Conservation (phyloP, 1,140 invertebrate species). For the Trichoplusia ni region DNA sequence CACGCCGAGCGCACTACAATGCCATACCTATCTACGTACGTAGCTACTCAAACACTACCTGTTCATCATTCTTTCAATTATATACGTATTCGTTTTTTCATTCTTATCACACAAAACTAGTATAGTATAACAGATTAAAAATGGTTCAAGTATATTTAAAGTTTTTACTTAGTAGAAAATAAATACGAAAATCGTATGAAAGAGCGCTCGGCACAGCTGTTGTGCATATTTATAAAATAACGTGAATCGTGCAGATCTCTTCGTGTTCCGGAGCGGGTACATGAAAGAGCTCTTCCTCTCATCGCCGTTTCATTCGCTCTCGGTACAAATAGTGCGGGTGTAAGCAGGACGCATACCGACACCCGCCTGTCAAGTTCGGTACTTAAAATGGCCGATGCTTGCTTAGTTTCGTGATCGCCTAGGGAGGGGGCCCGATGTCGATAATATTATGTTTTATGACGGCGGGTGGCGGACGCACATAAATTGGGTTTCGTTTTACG, state of each 20-base stretch:
- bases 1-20: slow-evolving; percentile 32
- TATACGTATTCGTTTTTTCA: too few species aligned
- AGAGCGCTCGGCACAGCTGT: slow-evolving; percentile 14
- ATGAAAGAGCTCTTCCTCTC: slow-evolving; percentile 70
- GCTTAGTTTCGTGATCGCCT: slow-evolving; percentile 79
- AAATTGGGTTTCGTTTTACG: slow-evolving; percentile 76
- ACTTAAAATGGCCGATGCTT: slow-evolving; percentile 78
- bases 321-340: slow-evolving; percentile 24
- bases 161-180: too few species aligned
- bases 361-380: slow-evolving; percentile 67
- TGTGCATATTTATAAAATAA: slow-evolving; percentile 56
- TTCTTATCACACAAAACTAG: too few species aligned
- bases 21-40: too few species aligned
- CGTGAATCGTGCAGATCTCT: slow-evolving; percentile 61
- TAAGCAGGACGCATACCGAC: slow-evolving; percentile 46
- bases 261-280: slow-evolving; percentile 49
- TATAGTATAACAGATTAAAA: too few species aligned
- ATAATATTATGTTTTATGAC: slow-evolving; percentile 80
- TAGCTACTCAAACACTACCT: too few species aligned
- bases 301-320: slow-evolving; percentile 44
- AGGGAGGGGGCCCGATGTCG: slow-evolving; percentile 76
- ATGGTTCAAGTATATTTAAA: too few species aligned
- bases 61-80: too few species aligned
- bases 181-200: neutral
- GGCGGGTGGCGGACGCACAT: slow-evolving; percentile 61